phyloP scores from a whole-genome alignment of 2,888 invertebrate genomes.

The Ochropleura leucogaster region DNA sequence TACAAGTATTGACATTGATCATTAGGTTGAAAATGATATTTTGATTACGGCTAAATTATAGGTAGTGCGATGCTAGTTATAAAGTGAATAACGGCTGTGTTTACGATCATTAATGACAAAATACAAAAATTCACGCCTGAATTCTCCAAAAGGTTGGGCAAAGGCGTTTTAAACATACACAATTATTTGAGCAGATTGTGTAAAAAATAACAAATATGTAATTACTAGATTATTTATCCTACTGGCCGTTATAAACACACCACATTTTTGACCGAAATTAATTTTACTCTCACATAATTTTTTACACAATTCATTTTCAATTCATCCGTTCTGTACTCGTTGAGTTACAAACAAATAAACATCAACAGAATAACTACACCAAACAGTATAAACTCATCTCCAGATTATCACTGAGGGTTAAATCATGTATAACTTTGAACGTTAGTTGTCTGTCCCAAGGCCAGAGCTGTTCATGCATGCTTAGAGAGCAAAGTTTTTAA shows the following conservation, averaged over 20 bases:
- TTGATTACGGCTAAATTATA: slow-evolving; percentile 23
- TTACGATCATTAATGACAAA: not conserved
- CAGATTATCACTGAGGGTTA: not conserved
- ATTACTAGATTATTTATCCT: no score
- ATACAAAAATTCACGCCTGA: not conserved
- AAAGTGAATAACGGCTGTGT: not conserved
- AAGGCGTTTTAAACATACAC: no score
- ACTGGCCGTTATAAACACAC: not conserved
- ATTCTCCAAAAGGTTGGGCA: no score
- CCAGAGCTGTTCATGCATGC: not conserved
- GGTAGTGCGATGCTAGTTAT: not conserved
- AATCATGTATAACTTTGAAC: not conserved
- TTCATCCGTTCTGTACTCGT: not conserved
- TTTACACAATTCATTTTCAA: no score
- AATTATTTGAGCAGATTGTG: not conserved
- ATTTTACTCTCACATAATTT: not conserved
- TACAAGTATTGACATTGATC: not conserved
- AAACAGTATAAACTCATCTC: not conserved
- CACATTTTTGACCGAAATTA: not conserved
- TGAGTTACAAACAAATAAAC: not conserved
- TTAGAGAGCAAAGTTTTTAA: slow-evolving; percentile 43
- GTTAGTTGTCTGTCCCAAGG: not conserved
- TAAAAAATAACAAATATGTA: not conserved
- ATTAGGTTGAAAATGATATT: slow-evolving; percentile 23
- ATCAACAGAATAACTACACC: not conserved